Evolutionary conservation across 2,888 invertebrate genomes (phyloP).

Genomic region (Melanchra persicariae): DNA sequence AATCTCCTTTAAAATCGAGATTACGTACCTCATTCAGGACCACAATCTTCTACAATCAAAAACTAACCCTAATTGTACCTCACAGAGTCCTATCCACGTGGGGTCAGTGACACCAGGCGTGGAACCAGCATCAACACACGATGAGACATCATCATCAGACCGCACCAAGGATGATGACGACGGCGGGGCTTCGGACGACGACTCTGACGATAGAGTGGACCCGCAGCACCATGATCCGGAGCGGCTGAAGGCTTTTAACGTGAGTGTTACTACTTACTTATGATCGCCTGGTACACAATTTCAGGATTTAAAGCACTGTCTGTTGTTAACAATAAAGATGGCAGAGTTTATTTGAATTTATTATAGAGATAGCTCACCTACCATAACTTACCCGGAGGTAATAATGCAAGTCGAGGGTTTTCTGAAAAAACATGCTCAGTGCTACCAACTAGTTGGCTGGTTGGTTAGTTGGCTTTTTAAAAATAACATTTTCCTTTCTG

Average conservation of each 20-base stretch:
- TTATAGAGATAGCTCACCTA: neutral
- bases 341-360: neutral
- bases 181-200: conserved; percentile 93
- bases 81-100: conserved; percentile 93
- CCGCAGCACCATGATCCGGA: conserved; percentile 97
- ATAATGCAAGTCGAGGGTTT: neutral
- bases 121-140: conserved; percentile 93
- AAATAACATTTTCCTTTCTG: neutral
- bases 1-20: neutral
- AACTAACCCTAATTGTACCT: conserved; percentile 51
- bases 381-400: neutral
- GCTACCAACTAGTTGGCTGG: too few species aligned
- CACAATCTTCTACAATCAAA: neutral
- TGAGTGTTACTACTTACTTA: conserved; percentile 87
- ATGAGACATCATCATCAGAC: conserved; percentile 97
- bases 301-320: too few species aligned
- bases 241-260: conserved; percentile 98
- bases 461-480: too few species aligned
- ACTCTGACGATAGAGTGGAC: conserved; percentile 97
- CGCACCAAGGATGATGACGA: conserved; percentile 95
- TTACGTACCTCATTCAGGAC: neutral
- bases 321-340: too few species aligned
- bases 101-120: conserved; percentile 88
- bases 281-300: neutral
- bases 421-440: too few species aligned